These are phyloP conservation scores for Brienomyrus longianalis DNA, from an alignment of 2,113 vertebrate genomes.

Conservation along the genomic window DNA sequence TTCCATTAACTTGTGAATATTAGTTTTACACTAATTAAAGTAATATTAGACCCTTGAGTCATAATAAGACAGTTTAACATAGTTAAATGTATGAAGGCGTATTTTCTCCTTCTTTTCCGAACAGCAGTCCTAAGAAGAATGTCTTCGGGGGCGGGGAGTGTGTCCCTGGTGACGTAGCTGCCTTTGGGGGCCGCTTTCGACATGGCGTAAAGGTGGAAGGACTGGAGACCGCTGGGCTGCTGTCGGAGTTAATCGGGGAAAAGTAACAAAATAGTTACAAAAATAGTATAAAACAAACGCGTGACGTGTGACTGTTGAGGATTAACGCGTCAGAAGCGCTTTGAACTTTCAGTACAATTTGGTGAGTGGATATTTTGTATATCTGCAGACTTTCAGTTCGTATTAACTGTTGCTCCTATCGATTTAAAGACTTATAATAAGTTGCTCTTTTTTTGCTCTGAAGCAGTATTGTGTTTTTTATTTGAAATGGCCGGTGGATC, in stretches of 20 bases:
- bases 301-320: not conserved
- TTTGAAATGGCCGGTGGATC: not conserved
- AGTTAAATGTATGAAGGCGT: not conserved
- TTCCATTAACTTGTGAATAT: not conserved
- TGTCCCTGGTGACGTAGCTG: slow-evolving; percentile 47
- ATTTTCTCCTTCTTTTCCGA: not conserved
- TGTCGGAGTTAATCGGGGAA: slow-evolving; percentile 11
- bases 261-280: slow-evolving; percentile 30
- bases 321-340: not conserved
- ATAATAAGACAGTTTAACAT: not conserved
- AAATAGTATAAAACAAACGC: not conserved
- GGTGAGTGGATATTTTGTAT: slow-evolving; percentile 21
- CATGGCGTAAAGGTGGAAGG: slow-evolving; percentile 60
- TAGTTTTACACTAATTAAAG: not conserved
- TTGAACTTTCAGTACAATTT: not conserved
- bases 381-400: not conserved
- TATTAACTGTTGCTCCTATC: not conserved
- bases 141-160: slow-evolving; percentile 46
- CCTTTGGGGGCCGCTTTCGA: slow-evolving; percentile 45
- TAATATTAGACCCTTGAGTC: not conserved
- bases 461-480: not conserved
- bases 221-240: slow-evolving; percentile 20
- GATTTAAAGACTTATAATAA: not conserved
- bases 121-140: not conserved
- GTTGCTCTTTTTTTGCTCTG: not conserved